Evolutionary conservation across 2,888 invertebrate genomes (phyloP), one percentile per base, ranked within the genome.

Genomic region (Netelia fuscicornis): DNA sequence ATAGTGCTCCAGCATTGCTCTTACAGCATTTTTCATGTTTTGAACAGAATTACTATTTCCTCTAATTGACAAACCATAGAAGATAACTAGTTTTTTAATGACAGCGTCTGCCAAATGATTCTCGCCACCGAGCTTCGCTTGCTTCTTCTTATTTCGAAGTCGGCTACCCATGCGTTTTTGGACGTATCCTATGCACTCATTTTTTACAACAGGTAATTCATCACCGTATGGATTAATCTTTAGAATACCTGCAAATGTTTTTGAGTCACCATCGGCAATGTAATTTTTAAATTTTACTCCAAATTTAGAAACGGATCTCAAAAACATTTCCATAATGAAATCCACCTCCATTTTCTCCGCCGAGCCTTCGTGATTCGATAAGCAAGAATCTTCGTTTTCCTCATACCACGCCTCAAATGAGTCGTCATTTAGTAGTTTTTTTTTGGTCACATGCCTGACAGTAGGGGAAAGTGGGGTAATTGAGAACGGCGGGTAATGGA

Each of bases 71-170:
- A 78, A 37, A 70, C 78, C 68, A 56, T 78, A 78, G 30, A 68
- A 78, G 17, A 78, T 78, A n/a, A 68, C 70, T 20, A 68, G 56
- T 37, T 78, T 68, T 68, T 74, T 74, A 20, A 78, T 77, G 6
- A 77, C 5, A 23, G 11, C 2, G 25, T 78, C 78, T 8, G 68
- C 52, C n/a, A 68, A 42, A 58, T 58, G 78, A 2, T 78, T 78
- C 8, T 78, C 68, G 13, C 70, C 78, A 13, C 70, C 78, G 56
- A 78, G 78, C 30, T 78, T 78, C 54, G 68, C 30, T 56, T 56
- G 2, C 13, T 67, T 56, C 54, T 10, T 68, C 9, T 68, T 78
- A 30, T 74, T 74, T 25, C 68, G 37, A 23, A 78, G 58, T 52
- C 71, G 71, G 8, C 54, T 52, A 71, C 23, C 44, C 37, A 37